A percentile compares a stretch with the other conserved stretches of the same genome.
These are phyloP conservation scores for Lysandra bellargus DNA, from an alignment of 2,888 invertebrate species.

Conservation along the genomic window DNA sequence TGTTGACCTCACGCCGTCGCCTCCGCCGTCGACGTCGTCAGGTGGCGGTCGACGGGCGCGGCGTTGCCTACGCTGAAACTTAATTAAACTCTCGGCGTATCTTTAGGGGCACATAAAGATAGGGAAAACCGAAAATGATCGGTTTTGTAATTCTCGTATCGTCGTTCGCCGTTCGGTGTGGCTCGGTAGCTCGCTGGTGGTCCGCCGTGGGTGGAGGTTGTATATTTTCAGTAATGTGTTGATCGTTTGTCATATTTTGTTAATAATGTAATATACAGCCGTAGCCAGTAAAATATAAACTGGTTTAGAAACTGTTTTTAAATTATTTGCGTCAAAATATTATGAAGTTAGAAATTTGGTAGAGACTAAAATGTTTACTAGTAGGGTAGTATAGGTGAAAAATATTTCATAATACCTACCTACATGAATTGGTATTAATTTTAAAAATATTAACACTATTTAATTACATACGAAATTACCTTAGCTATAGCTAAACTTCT, in stretches of 20 bases:
- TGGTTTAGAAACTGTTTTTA: too few species aligned
- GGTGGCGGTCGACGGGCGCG: background rate
- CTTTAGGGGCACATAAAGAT: constrained; percentile 9
- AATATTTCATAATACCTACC: too few species aligned
- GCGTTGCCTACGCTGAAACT: constrained; percentile 8
- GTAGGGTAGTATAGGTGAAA: too few species aligned
- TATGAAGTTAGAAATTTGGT: too few species aligned
- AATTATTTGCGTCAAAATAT: too few species aligned
- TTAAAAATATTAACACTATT: too few species aligned
- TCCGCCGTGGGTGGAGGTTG: background rate
- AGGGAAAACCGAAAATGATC: background rate
- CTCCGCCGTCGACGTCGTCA: background rate
- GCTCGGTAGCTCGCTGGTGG: background rate
- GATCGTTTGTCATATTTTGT: background rate
- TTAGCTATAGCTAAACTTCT: too few species aligned
- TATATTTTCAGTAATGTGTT: background rate
- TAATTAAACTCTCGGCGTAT: constrained; percentile 14
- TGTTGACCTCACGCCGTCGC: background rate
- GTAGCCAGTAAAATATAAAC: background rate
- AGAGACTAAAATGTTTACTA: too few species aligned
- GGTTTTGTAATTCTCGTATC: constrained; percentile 6
- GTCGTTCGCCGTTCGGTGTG: background rate
- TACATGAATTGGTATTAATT: too few species aligned
- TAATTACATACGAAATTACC: too few species aligned
- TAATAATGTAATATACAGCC: background rate